Percentiles rank a stretch among this genome's conserved stretches.
phyloP scores from a whole-genome alignment of 2,113 vertebrate genomes.

The Oryzias javanicus region DNA sequence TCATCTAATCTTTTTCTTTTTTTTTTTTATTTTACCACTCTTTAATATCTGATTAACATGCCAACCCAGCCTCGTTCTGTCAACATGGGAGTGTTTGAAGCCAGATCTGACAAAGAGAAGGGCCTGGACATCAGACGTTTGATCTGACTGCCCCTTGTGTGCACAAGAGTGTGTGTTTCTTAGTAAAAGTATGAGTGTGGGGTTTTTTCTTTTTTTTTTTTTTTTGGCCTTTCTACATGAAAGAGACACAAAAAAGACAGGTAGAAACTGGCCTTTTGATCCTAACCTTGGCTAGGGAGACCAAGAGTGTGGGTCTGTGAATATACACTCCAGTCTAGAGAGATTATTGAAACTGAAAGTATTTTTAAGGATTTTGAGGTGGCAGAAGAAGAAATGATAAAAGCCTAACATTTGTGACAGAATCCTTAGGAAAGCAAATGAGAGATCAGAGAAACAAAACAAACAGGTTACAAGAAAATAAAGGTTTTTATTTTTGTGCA shows the following conservation, averaged over 20 bases:
- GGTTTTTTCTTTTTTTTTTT: conserved; percentile 1
- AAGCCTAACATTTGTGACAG: neutral
- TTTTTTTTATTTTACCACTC: neutral
- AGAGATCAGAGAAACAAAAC: neutral
- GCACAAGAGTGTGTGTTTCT: conserved; percentile 12
- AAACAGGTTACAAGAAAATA: neutral
- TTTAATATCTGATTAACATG: conserved; percentile 55
- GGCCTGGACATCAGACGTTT: conserved; percentile 58
- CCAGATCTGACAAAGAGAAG: conserved; percentile 53
- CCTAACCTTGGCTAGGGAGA: conserved; percentile 45
- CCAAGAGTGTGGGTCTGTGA: conserved; percentile 3
- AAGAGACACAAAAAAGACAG: conserved; percentile 50
- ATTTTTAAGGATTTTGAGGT: conserved; percentile 23
- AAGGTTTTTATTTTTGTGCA: no score
- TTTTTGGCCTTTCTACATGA: conserved; percentile 37
- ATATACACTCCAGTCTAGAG: conserved; percentile 10
- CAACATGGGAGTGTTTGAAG: conserved; percentile 59
- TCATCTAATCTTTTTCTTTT: neutral
- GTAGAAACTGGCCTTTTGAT: conserved; percentile 52
- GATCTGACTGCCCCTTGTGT: conserved; percentile 46
- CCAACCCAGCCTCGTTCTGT: conserved; percentile 30
- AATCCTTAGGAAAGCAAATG: neutral
- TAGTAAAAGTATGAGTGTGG: conserved; percentile 6
- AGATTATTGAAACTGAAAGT: conserved; percentile 24
- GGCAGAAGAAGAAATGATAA: conserved; percentile 19